Evolutionary conservation across 2,797 vertebrate species (phyloP).

Genomic region (Xiphophorus birchmanni): DNA sequence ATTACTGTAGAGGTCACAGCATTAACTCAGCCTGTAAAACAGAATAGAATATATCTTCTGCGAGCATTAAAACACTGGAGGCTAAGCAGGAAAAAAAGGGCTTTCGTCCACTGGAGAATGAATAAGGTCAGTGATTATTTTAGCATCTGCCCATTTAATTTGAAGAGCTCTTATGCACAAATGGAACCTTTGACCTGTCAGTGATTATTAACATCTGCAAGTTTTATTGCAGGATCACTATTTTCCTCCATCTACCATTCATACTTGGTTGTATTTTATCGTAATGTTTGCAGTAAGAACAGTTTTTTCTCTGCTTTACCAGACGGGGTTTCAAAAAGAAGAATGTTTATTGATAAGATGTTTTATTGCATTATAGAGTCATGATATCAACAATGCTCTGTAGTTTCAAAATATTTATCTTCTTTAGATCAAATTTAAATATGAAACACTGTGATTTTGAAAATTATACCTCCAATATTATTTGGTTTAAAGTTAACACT

Average conservation of each 20-base stretch:
- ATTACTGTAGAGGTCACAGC: slow-evolving; percentile 12
- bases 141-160: slow-evolving; percentile 18
- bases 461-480: not conserved
- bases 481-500: not conserved
- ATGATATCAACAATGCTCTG: not conserved
- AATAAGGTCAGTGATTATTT: slow-evolving; percentile 8
- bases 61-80: slow-evolving; percentile 3
- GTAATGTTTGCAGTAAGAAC: not conserved
- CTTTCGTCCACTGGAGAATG: slow-evolving; percentile 1
- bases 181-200: not conserved
- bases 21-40: slow-evolving; percentile 18
- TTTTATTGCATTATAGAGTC: not conserved
- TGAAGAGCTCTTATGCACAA: slow-evolving; percentile 7
- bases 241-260: not conserved
- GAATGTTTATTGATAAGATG: not conserved
- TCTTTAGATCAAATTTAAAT: not conserved
- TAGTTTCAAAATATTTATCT: not conserved
- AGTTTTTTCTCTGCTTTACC: not conserved
- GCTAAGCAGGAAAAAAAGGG: not conserved
- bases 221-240: not conserved
- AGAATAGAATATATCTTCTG: slow-evolving; percentile 10
- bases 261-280: not conserved
- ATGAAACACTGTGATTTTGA: not conserved
- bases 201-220: not conserved
- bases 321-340: not conserved